A percentile compares a stretch with the other conserved stretches of the same genome.
These are phyloP conservation scores for Tubulanus polymorphus DNA, from an alignment of 2,888 invertebrate species.

Conservation along the genomic window DNA sequence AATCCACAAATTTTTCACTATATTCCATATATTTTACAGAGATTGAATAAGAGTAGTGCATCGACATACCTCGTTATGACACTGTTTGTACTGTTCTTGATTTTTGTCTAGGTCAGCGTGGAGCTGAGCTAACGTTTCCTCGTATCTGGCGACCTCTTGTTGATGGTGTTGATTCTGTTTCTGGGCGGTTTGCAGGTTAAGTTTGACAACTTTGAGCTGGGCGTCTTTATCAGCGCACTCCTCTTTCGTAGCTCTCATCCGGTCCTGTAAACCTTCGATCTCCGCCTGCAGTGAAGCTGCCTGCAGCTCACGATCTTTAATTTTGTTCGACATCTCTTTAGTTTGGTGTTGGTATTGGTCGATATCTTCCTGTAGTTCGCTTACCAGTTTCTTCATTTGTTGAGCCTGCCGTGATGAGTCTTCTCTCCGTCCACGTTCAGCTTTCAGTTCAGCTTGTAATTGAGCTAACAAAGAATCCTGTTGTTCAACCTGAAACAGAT, in stretches of 20 bases:
- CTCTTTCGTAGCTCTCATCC: conserved; percentile 38
- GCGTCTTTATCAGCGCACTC: conserved; percentile 47
- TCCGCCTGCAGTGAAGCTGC: conserved; percentile 33
- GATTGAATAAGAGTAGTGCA: neutral
- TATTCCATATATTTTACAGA: conserved; percentile 3
- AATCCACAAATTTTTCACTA: neutral
- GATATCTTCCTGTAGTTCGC: conserved; percentile 42
- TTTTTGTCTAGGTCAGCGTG: conserved; percentile 43
- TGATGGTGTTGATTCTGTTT: conserved; percentile 44
- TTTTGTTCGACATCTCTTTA: conserved; percentile 38
- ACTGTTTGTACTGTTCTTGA: conserved; percentile 40
- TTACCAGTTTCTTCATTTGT: conserved; percentile 31
- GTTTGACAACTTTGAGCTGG: conserved; percentile 41
- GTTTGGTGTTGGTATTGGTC: conserved; percentile 39
- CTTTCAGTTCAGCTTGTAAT: conserved; percentile 45
- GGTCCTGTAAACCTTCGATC: conserved; percentile 33
- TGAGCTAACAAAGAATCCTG: conserved; percentile 46
- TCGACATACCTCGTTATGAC: conserved; percentile 37
- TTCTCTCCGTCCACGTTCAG: conserved; percentile 42
- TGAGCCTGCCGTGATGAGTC: conserved; percentile 37
- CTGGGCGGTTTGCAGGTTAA: conserved; percentile 45
- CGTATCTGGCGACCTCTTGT: conserved; percentile 46
- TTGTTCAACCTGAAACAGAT: conserved; percentile 39
- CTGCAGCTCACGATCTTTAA: conserved; percentile 35
- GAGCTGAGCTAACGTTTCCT: conserved; percentile 44